phyloP scores from a whole-genome alignment of 37 sponge, comb jelly and placozoan species.

The Geodia barretti region DNA sequence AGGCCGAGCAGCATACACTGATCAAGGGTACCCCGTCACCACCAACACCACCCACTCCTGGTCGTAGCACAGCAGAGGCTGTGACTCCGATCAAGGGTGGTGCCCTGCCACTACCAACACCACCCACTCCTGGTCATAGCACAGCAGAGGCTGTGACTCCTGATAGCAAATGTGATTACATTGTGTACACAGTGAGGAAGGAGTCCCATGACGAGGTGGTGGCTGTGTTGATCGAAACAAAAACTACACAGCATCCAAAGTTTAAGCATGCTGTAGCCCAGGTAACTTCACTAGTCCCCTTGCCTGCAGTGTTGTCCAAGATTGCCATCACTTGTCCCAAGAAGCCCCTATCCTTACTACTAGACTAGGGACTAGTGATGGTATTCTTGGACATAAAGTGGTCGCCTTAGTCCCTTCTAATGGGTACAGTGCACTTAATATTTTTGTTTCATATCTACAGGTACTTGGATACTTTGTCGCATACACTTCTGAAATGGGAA shows the following conservation, averaged over 20 bases:
- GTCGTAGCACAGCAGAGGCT: no score
- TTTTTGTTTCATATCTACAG: neutral
- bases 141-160: neutral
- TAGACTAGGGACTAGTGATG: no score
- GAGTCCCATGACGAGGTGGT: neutral
- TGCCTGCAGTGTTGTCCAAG: neutral
- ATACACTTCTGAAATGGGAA: neutral
- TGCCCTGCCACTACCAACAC: neutral
- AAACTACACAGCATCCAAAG: neutral
- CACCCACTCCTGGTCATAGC: neutral
- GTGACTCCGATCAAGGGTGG: no score
- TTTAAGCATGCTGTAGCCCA: neutral
- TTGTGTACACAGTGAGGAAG: slow-evolving; percentile 10
- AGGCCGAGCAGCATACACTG: no score
- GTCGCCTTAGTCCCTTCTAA: no score
- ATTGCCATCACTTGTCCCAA: no score
- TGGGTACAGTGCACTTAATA: no score
- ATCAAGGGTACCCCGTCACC: no score
- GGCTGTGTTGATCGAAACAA: slow-evolving; percentile 13
- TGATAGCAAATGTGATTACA: slow-evolving; percentile 12
- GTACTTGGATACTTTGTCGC: neutral
- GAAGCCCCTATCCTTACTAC: no score
- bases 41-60: no score
- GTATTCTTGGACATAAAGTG: no score
- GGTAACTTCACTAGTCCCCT: neutral